Percentiles rank a stretch among this genome's conserved stretches.
Conservation (phyloP, 92 coral and sea anemone species). For the Palythoa grandiflora region DNA sequence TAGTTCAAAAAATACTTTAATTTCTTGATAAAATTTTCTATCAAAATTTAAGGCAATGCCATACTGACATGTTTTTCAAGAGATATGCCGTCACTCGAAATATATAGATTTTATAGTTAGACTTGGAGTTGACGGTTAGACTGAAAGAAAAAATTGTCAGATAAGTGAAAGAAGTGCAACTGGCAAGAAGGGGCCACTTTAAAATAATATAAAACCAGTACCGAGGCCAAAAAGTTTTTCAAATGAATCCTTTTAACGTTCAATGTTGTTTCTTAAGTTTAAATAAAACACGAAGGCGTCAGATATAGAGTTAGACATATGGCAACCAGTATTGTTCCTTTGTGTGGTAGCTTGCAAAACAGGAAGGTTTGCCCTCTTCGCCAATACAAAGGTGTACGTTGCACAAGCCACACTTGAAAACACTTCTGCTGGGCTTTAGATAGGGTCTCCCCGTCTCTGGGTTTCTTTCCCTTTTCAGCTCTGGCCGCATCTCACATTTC, state of each 20-base stretch:
- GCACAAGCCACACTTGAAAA: slow-evolving; percentile 55
- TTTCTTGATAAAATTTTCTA: background rate
- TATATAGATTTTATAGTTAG: background rate
- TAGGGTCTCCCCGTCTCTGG: slow-evolving; percentile 16
- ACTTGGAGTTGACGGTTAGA: too few species aligned
- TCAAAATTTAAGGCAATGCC: background rate
- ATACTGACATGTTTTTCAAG: too few species aligned
- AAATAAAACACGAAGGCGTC: background rate
- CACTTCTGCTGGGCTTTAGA: slow-evolving; percentile 40
- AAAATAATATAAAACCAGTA: background rate
- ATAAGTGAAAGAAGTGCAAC: background rate
- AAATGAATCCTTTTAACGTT: background rate
- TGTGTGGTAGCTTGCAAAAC: slow-evolving; percentile 47
- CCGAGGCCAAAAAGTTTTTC: background rate
- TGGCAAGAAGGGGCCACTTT: too few species aligned
- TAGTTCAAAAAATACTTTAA: background rate
- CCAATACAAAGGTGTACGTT: slow-evolving; percentile 61
- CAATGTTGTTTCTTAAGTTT: slow-evolving; percentile 15
- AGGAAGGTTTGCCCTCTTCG: background rate
- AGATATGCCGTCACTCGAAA: background rate
- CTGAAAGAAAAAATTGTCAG: background rate
- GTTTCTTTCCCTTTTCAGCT: background rate
- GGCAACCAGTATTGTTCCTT: slow-evolving; percentile 45
- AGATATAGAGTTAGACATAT: background rate
- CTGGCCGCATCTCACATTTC: slow-evolving; percentile 27